A percentile compares a stretch with the other conserved stretches of the same genome.
Evolutionary conservation across 1,140 invertebrate genomes (phyloP).

Genomic region (Pararge aegeria): DNA sequence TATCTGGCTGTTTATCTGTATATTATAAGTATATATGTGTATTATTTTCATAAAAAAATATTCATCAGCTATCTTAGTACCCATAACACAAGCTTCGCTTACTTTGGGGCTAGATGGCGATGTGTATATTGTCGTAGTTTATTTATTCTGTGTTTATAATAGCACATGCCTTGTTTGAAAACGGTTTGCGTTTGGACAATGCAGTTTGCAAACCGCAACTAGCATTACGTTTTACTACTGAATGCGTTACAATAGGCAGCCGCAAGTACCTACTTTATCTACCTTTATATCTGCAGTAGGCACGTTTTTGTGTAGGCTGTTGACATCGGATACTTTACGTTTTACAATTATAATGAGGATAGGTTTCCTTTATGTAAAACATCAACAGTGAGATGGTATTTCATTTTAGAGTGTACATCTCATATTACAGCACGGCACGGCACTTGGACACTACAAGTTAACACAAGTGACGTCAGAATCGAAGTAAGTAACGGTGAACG

Average conservation of each 20-base stretch:
- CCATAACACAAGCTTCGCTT: no score
- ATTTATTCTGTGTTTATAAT: background rate
- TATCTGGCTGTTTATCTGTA: no score
- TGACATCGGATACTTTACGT: conserved; percentile 27
- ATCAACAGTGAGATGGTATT: background rate
- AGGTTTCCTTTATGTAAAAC: conserved; percentile 4
- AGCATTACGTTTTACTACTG: conserved; percentile 32
- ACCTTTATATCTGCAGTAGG: background rate
- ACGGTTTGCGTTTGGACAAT: conserved; percentile 17
- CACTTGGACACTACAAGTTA: no score
- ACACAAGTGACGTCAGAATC: no score
- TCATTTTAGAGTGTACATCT: no score
- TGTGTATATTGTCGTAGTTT: no score
- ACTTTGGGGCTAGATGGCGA: no score
- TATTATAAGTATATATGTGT: no score
- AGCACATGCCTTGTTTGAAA: conserved; percentile 1
- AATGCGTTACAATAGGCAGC: conserved; percentile 32
- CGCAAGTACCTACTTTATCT: conserved; percentile 13
- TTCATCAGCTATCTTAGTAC: no score
- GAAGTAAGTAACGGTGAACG: no score
- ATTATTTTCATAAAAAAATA: no score
- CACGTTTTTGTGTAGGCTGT: conserved; percentile 27
- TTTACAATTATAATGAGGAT: conserved; percentile 19
- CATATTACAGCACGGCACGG: no score
- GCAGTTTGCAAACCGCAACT: conserved; percentile 22